A percentile compares a stretch with the other conserved stretches of the same genome.
Evolutionary conservation across 2,113 vertebrate genomes (phyloP).

Genomic region (Poeciliopsis turrubarensis): DNA sequence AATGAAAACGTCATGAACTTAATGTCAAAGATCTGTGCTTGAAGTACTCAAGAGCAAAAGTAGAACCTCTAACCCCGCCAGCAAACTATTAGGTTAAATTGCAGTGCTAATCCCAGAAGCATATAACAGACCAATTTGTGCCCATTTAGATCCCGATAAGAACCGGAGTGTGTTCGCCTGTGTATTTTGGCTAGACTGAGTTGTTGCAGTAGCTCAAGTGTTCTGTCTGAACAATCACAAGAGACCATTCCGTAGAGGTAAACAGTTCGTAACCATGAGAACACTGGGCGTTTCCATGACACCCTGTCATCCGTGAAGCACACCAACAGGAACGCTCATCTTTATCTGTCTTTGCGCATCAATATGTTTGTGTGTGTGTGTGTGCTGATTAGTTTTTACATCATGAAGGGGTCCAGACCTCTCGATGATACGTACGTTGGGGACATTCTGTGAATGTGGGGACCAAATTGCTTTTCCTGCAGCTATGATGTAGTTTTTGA

Average conservation of each 20-base stretch:
- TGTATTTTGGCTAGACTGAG: constrained; percentile 27
- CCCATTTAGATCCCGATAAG: constrained; percentile 70
- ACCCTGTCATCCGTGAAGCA: constrained; percentile 66
- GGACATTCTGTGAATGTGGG: neutral
- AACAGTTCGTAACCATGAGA: constrained; percentile 76
- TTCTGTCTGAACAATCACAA: constrained; percentile 63
- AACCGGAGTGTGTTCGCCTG: constrained; percentile 37
- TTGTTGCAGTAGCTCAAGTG: constrained; percentile 62
- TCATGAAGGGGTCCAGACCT: neutral
- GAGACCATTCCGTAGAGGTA: constrained; percentile 63
- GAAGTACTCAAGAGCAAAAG: constrained; percentile 37
- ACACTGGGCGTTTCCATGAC: constrained; percentile 75
- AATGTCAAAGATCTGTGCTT: constrained; percentile 42
- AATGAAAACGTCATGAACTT: constrained; percentile 37
- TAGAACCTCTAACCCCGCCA: neutral
- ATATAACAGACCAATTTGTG: constrained; percentile 69
- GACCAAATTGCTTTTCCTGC: neutral
- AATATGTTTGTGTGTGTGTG: constrained; percentile 1
- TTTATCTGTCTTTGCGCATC: constrained; percentile 59
- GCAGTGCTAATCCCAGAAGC: constrained; percentile 57
- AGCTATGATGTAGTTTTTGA: neutral
- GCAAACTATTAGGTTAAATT: constrained; percentile 59
- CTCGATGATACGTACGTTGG: neutral
- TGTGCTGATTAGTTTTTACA: neutral
- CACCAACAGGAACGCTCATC: constrained; percentile 60